These are phyloP conservation scores for Lithobius niger DNA, from an alignment of 1,140 invertebrate species.

Conservation along the genomic window DNA sequence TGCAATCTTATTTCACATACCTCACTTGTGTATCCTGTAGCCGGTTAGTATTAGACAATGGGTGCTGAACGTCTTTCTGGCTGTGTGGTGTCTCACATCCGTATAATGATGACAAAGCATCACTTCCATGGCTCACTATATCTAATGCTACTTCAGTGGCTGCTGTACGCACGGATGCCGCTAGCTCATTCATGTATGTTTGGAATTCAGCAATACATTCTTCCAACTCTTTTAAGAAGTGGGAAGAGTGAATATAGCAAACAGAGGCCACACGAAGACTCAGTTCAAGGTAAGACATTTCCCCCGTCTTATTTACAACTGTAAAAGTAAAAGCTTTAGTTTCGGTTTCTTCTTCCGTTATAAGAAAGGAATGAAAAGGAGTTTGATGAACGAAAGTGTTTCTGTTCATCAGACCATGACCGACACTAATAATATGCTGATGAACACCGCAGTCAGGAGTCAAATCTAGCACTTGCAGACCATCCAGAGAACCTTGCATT, in stretches of 20 bases:
- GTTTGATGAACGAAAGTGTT: too few relatives aligned
- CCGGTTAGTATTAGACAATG: too few relatives aligned
- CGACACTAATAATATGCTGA: conserved; percentile 71
- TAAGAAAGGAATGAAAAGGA: too few relatives aligned
- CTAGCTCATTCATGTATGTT: conserved; percentile 54
- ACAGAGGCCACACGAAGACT: conserved; percentile 73
- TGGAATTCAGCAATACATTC: conserved; percentile 64
- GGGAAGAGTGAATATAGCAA: conserved; percentile 81
- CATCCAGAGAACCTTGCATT: conserved; percentile 73
- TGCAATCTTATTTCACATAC: too few relatives aligned
- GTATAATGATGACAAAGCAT: conserved; percentile 31
- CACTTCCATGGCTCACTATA: conserved; percentile 41
- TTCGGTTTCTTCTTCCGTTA: conserved; percentile 3
- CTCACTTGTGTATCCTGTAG: neutral
- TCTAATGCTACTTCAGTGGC: conserved; percentile 88
- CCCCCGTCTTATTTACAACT: neutral
- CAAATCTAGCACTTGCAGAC: conserved; percentile 74
- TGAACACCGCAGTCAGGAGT: conserved; percentile 68
- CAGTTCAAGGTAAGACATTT: conserved; percentile 37
- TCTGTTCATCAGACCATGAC: conserved; percentile 65
- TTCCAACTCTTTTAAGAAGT: conserved; percentile 64
- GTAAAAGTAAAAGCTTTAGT: too few relatives aligned
- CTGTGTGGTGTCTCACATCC: conserved; percentile 24
- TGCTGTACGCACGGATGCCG: conserved; percentile 67
- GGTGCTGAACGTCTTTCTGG: too few relatives aligned